These are phyloP conservation scores for Avahi laniger DNA, from an alignment of 2,797 vertebrate genomes.

Conservation along the genomic window DNA sequence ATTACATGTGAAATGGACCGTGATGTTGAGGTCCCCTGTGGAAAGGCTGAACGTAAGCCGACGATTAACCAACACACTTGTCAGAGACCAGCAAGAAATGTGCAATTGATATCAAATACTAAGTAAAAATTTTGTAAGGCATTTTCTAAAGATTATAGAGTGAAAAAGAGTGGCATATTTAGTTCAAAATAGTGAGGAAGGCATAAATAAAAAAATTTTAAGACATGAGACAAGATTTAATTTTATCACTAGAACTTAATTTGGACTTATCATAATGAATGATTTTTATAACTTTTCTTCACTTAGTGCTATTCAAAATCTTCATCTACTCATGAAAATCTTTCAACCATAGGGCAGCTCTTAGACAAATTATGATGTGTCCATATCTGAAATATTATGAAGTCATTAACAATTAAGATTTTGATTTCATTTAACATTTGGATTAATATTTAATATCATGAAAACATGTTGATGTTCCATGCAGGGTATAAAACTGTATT, in stretches of 20 bases:
- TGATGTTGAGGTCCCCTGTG: background rate
- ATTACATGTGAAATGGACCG: background rate
- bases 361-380: background rate
- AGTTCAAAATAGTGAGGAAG: background rate
- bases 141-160: conserved; percentile 5
- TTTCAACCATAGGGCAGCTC: background rate
- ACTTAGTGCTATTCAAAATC: background rate
- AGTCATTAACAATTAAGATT: background rate
- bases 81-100: background rate
- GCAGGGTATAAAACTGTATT: background rate
- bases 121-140: background rate
- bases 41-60: background rate
- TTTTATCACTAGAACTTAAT: background rate
- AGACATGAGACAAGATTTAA: background rate
- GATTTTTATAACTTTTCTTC: background rate
- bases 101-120: background rate
- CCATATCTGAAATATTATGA: background rate
- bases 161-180: background rate
- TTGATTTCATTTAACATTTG: background rate
- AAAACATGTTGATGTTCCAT: background rate
- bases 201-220: background rate
- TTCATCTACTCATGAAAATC: background rate
- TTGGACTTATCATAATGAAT: background rate
- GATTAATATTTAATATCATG: background rate
- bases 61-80: background rate